Base-by-base conservation (phyloP, 2,888 invertebrate species). In the Chironomus tentans region DNA sequence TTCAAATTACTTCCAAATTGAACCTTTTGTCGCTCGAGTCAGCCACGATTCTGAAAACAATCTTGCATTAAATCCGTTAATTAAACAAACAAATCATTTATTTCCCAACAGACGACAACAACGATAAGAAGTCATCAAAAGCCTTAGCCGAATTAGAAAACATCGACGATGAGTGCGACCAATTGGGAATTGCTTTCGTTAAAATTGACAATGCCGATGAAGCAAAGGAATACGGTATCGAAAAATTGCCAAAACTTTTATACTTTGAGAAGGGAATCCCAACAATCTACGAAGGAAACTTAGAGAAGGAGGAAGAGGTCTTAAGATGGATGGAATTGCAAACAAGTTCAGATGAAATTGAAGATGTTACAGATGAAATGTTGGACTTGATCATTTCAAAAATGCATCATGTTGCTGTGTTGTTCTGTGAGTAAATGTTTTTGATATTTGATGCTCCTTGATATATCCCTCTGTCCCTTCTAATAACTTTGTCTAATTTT, bases 341-440 rank as follows among this genome's bases (percentile, higher is more conserved):
- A 82, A 88, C 90, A 65, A 93, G 92, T 80, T 91, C 89, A 79
- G 95, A 96, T 83, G 94, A 95, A 86, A 96, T 96, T 79, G 95
- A 96, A 85, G 95, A 96, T 81, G 91, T 96, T 76, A 96, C 95
- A 18, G 94, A 95, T 83, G 95, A 96, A 87, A 95, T 96, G 94
- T 86, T 96, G 78, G 95, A 95, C 82, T 87, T 94, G 81, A 90
- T 96, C 79, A 91, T 96, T 79, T 91, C 91, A 77, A 93, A 93
- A 86, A 92, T 93, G 90, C 91, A 90, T 6, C 91, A 92, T 82
- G 93, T 96, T 79, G 95, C 95, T 70, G 95, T 94, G 75, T 85
- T 96, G 80, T 96, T 95, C 86, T 95, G 95, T 95, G 88, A 91
- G 92, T 88, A 81, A 78, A 79, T 13, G 6, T 65, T 4, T 65